Evolutionary conservation across 2,797 vertebrate genomes (phyloP), one percentile per base, ranked within the genome.

Genomic region (Pangasius macronema): DNA sequence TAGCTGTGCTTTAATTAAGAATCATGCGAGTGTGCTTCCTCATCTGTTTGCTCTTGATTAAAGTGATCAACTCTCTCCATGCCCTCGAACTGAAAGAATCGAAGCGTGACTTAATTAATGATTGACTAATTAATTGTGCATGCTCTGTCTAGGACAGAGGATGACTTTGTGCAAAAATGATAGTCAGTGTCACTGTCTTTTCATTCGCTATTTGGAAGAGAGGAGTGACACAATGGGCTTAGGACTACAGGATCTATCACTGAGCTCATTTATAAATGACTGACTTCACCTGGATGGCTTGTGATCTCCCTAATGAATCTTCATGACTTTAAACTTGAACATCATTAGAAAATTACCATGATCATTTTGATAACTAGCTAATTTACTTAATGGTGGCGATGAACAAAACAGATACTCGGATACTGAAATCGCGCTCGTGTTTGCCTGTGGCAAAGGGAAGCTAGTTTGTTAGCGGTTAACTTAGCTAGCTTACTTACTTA

Each of bases 111-210:
- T 91, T 88, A 90, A 90, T 89, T 88, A 89, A 92, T 91, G 90
- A 91, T 91, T 91, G 89, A 87, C 88, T 91, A 91, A 91, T 91
- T 91, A 91, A 91, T 90, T 90, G 91, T 87, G 88, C 91, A 90
- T 88, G 89, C 89, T 90, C 89, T 84, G 91, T 86, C 76, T 88
- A 89, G 88, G 89, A 91, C 91, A 86, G 76, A 90, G 88, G 89
- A 89, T 80, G 89, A 91, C 91, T 91, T 91, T 91, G 85, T 89
- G 90, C 85, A 85, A 22, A 87, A 85, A 77, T 77, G 55, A 88
- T 81, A 87, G 85, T 80, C 82, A 88, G 75, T 84, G 80, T 39
- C 79, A 61, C 83, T 70, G 86, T 72, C 76, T 84, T 84, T 82
- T 81, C 67, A 36, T 57, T 88, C 7, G 3, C 13, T 63, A n/a